Percentiles rank a stretch among this genome's conserved stretches.
Evolutionary conservation across 2,113 vertebrate genomes (phyloP).

Genomic region (Labeo rohita): DNA sequence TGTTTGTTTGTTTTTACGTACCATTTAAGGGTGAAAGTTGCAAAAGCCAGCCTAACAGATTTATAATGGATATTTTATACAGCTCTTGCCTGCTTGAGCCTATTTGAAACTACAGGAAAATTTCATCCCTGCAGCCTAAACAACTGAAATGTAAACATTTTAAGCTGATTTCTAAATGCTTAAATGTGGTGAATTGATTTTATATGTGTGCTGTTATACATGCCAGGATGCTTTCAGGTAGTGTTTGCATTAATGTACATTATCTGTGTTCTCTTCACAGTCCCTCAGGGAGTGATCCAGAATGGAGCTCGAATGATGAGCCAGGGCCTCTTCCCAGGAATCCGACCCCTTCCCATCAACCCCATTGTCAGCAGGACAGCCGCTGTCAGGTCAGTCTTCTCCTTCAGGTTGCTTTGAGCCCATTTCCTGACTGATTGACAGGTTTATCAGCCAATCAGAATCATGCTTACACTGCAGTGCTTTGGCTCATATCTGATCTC

Average conservation of each 20-base stretch:
- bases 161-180: neutral
- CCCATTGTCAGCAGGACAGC: slow-evolving; percentile 91
- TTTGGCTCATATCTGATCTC: slow-evolving; percentile 1
- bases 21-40: neutral
- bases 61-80: neutral
- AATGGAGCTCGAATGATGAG: slow-evolving; percentile 94
- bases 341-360: slow-evolving; percentile 91
- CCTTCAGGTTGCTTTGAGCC: neutral
- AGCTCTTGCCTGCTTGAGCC: neutral
- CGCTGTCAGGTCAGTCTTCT: slow-evolving; percentile 84
- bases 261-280: slow-evolving; percentile 70
- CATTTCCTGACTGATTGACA: slow-evolving; percentile 3
- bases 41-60: neutral
- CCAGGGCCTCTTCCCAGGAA: slow-evolving; percentile 92
- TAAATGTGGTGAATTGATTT: slow-evolving; percentile 40
- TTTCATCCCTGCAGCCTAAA: neutral
- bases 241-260: slow-evolving; percentile 27
- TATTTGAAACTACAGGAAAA: neutral
- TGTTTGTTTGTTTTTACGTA: neutral
- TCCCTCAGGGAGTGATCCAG: slow-evolving; percentile 94
- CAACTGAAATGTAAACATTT: neutral
- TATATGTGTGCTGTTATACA: slow-evolving; percentile 36
- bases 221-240: slow-evolving; percentile 26
- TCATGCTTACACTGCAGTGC: neutral
- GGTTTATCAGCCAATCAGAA: slow-evolving; percentile 16